phyloP scores from a whole-genome alignment of 2,113 vertebrate species.

The Oxygymnocypris stewartii region DNA sequence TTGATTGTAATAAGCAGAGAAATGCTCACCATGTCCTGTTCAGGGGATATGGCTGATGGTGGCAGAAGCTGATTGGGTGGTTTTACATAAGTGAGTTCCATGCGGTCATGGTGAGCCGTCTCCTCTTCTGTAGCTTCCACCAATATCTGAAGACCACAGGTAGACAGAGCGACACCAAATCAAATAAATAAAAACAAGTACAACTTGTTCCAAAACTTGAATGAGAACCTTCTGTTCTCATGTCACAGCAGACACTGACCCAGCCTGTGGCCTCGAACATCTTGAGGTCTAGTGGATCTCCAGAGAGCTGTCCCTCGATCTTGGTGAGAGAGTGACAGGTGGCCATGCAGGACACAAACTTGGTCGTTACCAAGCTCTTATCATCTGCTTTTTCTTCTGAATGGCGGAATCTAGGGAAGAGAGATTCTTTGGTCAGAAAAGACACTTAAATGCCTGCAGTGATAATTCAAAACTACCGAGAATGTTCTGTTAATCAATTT shows the following conservation, averaged over 20 bases:
- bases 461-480: background rate
- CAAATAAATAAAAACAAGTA: background rate
- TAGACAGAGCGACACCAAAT: background rate
- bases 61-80: constrained; percentile 89
- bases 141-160: constrained; percentile 77
- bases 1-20: background rate
- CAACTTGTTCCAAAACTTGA: background rate
- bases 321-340: constrained; percentile 98
- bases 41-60: constrained; percentile 70
- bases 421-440: background rate
- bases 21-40: constrained; percentile 86
- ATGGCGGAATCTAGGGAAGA: constrained; percentile 80
- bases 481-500: background rate
- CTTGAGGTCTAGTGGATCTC: constrained; percentile 95
- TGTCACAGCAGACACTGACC: constrained; percentile 69
- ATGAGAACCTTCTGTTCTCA: background rate
- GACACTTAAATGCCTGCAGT: background rate
- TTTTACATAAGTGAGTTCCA: constrained; percentile 96
- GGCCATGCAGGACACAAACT: constrained; percentile 97
- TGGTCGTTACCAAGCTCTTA: constrained; percentile 86
- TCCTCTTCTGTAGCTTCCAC: constrained; percentile 98
- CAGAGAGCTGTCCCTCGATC: constrained; percentile 93
- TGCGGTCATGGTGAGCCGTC: constrained; percentile 92
- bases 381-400: constrained; percentile 87
- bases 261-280: constrained; percentile 98